A percentile compares a stretch with the other conserved stretches of the same genome.
These are phyloP conservation scores for Sebastes nivosus DNA, from an alignment of 2,797 vertebrate genomes.

Conservation along the genomic window DNA sequence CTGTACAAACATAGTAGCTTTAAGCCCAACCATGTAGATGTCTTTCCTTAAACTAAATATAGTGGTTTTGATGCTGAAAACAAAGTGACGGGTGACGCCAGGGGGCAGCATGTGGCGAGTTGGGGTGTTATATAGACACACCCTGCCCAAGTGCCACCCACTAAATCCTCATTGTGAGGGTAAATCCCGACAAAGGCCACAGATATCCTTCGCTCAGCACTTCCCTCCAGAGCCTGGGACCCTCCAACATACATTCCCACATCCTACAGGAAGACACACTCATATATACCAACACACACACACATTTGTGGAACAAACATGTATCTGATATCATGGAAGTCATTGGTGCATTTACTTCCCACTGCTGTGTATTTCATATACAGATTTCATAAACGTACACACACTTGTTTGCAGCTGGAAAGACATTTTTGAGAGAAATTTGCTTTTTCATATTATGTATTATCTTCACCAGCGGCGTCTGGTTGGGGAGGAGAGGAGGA, in stretches of 20 bases:
- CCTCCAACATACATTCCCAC: conserved; percentile 10
- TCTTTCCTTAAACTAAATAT: too few species aligned
- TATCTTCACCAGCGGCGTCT: too few species aligned
- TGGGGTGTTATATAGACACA: conserved; percentile 34
- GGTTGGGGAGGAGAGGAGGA: too few species aligned
- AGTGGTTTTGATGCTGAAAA: too few species aligned
- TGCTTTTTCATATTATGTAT: not conserved
- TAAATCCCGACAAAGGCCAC: conserved; percentile 57
- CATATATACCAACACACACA: not conserved
- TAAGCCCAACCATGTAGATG: too few species aligned
- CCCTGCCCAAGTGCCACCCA: conserved; percentile 43
- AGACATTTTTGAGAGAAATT: not conserved
- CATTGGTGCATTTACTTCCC: not conserved
- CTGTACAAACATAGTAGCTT: too few species aligned
- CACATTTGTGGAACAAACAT: not conserved
- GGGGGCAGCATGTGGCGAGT: too few species aligned
- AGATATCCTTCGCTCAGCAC: conserved; percentile 22
- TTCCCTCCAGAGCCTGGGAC: conserved; percentile 21
- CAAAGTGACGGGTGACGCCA: too few species aligned
- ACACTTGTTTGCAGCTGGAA: not conserved
- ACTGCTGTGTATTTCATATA: not conserved
- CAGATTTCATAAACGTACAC: fast-evolving
- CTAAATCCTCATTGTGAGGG: conserved; percentile 55
- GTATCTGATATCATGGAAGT: not conserved
- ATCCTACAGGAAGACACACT: conserved; percentile 35